A percentile compares a stretch with the other conserved stretches of the same genome.
Evolutionary conservation across 1,140 invertebrate genomes (phyloP).

Genomic region (Zaprionus nigranus): DNA sequence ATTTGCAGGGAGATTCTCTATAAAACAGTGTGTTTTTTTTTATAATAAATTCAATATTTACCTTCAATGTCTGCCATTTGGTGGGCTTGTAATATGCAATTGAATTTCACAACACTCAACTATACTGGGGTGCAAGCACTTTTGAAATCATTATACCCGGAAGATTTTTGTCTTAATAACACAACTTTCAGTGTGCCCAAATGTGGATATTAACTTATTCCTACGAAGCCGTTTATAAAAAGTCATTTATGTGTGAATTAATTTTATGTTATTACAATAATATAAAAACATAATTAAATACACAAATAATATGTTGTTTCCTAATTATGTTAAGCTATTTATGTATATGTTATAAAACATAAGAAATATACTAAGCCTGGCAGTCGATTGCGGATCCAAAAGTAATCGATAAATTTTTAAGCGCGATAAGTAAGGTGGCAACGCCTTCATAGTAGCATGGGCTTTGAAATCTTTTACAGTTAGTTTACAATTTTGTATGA

Average conservation of each 20-base stretch:
- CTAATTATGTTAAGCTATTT: too few relatives aligned
- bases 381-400: neutral
- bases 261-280: too few relatives aligned
- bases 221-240: too few relatives aligned
- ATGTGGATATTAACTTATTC: too few relatives aligned
- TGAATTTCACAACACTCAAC: neutral
- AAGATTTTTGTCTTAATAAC: neutral
- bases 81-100: neutral
- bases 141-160: neutral
- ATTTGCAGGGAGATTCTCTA: neutral
- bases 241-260: too few relatives aligned
- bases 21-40: neutral
- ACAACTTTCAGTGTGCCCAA: neutral
- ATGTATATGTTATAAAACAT: too few relatives aligned
- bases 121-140: neutral
- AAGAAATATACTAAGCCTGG: too few relatives aligned
- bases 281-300: too few relatives aligned
- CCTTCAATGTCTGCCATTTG: neutral
- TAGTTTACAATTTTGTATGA: neutral
- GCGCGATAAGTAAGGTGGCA: neutral
- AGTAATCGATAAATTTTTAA: neutral
- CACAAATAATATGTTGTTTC: too few relatives aligned
- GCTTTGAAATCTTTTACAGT: neutral
- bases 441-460: neutral
- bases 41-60: neutral